phyloP scores from a whole-genome alignment of 2,113 vertebrate genomes.

The Aphyosemion australe region DNA sequence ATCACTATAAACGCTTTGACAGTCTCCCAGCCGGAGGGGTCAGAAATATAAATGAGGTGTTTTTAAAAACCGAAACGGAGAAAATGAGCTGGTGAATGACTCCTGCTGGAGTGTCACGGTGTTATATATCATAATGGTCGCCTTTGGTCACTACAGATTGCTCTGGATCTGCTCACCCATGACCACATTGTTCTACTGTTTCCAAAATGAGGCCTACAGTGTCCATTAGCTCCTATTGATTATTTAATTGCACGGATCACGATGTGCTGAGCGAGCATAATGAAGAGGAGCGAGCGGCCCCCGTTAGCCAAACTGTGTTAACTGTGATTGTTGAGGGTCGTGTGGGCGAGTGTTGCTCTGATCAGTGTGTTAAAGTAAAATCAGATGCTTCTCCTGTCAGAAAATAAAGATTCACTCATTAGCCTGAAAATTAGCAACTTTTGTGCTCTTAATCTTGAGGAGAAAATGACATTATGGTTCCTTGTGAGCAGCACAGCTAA shows the following conservation, averaged over 20 bases:
- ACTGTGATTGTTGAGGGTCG: constrained; percentile 15
- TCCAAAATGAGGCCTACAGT: constrained; percentile 10
- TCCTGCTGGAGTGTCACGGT: constrained; percentile 6
- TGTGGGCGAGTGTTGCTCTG: constrained; percentile 1
- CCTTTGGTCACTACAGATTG: not conserved
- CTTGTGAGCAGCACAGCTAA: not conserved
- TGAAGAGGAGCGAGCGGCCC: constrained; percentile 17
- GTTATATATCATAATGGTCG: not conserved
- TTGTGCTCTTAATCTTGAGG: not conserved
- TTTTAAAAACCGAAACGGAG: constrained; percentile 10
- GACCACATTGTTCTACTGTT: constrained; percentile 7
- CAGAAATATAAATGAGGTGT: not conserved
- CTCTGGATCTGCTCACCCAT: constrained; percentile 8
- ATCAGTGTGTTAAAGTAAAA: constrained; percentile 20
- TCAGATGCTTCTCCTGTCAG: not conserved
- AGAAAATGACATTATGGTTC: not conserved
- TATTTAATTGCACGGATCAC: constrained; percentile 25
- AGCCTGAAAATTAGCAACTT: not conserved
- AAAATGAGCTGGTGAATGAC: constrained; percentile 9
- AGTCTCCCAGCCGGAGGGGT: not conserved
- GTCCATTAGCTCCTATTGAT: constrained; percentile 47
- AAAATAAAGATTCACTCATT: not conserved
- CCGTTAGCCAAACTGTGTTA: constrained; percentile 26
- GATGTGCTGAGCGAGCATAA: constrained; percentile 45
- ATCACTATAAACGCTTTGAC: constrained; percentile 14